Evolutionary conservation across 2,888 invertebrate species (phyloP), one percentile per base, ranked within the genome.

Genomic region (Xylophagus ater): DNA sequence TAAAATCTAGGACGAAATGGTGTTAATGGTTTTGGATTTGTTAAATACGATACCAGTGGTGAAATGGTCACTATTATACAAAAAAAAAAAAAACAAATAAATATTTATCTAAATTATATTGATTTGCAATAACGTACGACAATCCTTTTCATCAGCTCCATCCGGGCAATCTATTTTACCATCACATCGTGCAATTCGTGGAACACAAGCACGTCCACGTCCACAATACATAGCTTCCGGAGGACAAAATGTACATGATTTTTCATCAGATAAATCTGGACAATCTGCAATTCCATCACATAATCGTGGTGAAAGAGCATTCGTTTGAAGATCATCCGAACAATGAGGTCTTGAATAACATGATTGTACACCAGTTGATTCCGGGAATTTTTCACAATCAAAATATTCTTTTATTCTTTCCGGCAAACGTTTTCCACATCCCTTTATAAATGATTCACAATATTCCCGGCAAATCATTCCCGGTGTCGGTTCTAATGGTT

Each of bases 211-310:
- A 40, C 81, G 70, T 35, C 81, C 78, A 35, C 83, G 70, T 1
- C 88, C 88, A 55, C 90, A 90, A 51, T 87, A 86, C 47, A 87
- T 66, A 4, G 69, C 68, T 28, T 78, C 78, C 24, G 73, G 69
- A 2, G 76, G 71, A 57, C 89, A 90, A 56, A 87, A 86, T 23
- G 81, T 70, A 57, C 89, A 90, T 34, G 72, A 69, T 42, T 74
- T 76, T 63, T 89, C 89, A 61, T 89, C 89, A 1, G 78, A 75
- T 19, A 86, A 70, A 64, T 86, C 85, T 10, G 81, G 76, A 60
- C 90, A 90, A 62, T 90, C 90, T 10, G 85, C 78, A 21, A 82
- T 71, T 12, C 89, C 89, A 59, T 90, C 90, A 56, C 90, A 90
- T 23, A 88, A 70, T 33, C 87, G 71, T 2, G 81, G 74, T 1